Conservation (phyloP, 2,888 invertebrate genomes). For the Heterodera filipjevi region DNA sequence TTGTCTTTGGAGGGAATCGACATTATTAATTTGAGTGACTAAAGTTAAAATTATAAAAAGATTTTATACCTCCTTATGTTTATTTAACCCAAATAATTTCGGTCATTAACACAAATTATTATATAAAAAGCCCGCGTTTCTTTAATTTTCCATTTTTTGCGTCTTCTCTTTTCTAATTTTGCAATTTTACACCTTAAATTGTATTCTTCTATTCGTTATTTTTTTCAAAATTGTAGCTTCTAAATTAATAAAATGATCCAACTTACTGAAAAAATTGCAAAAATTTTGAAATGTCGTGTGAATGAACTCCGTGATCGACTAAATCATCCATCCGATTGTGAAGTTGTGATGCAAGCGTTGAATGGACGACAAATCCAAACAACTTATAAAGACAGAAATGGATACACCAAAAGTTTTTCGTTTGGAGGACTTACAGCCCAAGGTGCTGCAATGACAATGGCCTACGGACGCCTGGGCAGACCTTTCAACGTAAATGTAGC, state of each 20-base stretch:
- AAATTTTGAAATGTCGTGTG: conserved; percentile 4
- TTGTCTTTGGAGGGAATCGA: not conserved
- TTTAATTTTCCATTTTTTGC: not conserved
- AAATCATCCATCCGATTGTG: conserved; percentile 6
- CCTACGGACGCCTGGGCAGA: not conserved
- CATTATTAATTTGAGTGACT: not conserved
- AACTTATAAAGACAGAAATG: conserved; percentile 12
- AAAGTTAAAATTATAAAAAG: not conserved
- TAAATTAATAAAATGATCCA: not conserved
- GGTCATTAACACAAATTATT: not conserved
- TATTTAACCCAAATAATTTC: not conserved
- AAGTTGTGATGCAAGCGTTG: not conserved
- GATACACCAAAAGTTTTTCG: not conserved
- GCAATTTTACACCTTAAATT: not conserved
- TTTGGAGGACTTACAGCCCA: conserved; percentile 3
- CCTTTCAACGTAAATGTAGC: conserved; percentile 13
- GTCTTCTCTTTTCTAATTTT: not conserved
- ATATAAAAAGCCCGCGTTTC: not conserved
- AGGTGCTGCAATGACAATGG: not conserved
- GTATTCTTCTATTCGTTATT: not conserved
- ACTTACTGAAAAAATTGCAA: conserved; percentile 9
- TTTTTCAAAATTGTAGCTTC: not conserved
- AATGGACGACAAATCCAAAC: not conserved
- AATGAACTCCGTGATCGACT: not conserved
- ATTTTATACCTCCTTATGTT: not conserved